These are phyloP conservation scores for Botia kubotai DNA, from an alignment of 2,797 vertebrate genomes.

Conservation along the genomic window DNA sequence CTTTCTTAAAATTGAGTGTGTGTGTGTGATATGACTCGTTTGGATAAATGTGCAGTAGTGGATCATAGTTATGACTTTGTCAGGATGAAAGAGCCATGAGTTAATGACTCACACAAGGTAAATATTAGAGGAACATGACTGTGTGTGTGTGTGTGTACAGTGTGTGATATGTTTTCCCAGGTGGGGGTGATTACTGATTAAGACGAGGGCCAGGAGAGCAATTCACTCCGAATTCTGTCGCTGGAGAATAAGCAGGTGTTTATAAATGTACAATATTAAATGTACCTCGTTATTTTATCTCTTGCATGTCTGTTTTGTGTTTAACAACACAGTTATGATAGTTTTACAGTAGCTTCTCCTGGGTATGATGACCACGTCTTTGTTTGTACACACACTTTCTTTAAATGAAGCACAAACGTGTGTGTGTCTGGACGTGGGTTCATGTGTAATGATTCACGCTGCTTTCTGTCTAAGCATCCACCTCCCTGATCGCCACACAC, in stretches of 20 bases:
- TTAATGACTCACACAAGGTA: slow-evolving; percentile 69
- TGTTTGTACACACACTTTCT: neutral
- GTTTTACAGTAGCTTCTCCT: too few species aligned
- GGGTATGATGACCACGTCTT: too few species aligned
- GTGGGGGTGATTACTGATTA: slow-evolving; percentile 60
- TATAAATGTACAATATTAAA: slow-evolving; percentile 70
- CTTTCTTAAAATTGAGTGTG: slow-evolving; percentile 23
- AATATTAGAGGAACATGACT: slow-evolving; percentile 66
- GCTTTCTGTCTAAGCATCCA: neutral
- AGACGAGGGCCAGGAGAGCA: slow-evolving; percentile 29
- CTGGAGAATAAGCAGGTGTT: slow-evolving; percentile 74
- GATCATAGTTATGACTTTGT: slow-evolving; percentile 51
- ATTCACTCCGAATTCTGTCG: slow-evolving; percentile 58
- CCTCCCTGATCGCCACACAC: slow-evolving; percentile 75
- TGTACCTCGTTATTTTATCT: slow-evolving; percentile 10
- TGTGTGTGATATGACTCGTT: slow-evolving; percentile 25
- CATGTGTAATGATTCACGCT: slow-evolving; percentile 8
- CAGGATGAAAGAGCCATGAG: slow-evolving; percentile 48
- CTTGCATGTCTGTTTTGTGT: neutral
- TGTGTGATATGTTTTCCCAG: slow-evolving; percentile 59
- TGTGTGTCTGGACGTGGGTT: slow-evolving; percentile 11
- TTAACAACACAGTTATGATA: too few species aligned
- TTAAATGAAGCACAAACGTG: neutral
- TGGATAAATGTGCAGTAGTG: slow-evolving; percentile 48
- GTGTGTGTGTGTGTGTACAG: slow-evolving; percentile 30